Evolutionary conservation across 2,888 invertebrate genomes (phyloP).

Genomic region (Lordiphosa fenestrarum): DNA sequence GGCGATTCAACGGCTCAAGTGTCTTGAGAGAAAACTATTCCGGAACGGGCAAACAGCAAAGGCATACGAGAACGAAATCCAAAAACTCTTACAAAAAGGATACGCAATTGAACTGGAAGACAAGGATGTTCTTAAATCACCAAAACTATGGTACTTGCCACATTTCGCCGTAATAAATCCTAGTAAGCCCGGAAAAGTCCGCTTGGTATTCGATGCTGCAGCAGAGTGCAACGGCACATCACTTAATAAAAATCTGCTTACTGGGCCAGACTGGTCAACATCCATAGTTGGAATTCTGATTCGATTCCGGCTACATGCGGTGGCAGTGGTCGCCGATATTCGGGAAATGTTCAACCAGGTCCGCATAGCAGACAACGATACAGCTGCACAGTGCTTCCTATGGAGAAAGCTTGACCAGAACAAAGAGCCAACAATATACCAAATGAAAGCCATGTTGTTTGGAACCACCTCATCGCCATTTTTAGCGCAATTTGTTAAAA

Average conservation of each 20-base stretch:
- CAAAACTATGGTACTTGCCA: constrained; percentile 4
- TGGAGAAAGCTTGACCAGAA: no score
- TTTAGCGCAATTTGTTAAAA: no score
- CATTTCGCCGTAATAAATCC: constrained; percentile 7
- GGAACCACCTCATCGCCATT: no score
- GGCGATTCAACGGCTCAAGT: not conserved
- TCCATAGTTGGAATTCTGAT: constrained; percentile 36
- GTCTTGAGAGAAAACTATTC: not conserved
- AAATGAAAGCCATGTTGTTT: no score
- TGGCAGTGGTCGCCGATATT: constrained; percentile 1
- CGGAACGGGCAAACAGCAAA: not conserved
- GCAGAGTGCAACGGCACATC: constrained; percentile 5
- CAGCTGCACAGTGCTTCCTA: no score
- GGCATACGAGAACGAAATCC: not conserved
- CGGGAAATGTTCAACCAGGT: no score
- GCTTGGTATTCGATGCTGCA: not conserved
- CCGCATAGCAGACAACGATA: no score
- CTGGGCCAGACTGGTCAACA: constrained; percentile 42
- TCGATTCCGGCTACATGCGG: constrained; percentile 28
- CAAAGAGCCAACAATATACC: no score
- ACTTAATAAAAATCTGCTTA: constrained; percentile 30
- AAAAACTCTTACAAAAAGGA: constrained; percentile 27
- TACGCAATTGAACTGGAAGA: constrained; percentile 13
- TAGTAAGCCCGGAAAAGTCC: no score
- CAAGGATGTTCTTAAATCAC: not conserved